Conservation (phyloP, 2,113 vertebrate species). For the Pomatostomus ruficeps region DNA sequence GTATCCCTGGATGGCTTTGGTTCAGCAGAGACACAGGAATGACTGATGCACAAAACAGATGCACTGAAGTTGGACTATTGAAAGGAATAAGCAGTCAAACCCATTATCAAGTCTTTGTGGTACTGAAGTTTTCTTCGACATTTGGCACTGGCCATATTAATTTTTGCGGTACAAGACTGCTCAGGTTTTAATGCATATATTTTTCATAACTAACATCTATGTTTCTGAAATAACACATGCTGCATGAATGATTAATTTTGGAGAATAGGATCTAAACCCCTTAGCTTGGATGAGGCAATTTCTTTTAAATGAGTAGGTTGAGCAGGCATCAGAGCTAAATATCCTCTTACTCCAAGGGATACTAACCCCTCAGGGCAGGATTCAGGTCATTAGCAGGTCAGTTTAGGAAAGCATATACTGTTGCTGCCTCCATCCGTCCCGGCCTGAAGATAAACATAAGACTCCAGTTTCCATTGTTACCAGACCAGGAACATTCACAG, state of each 20-base stretch:
- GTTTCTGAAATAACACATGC: not conserved
- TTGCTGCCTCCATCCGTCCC: slow-evolving; percentile 50
- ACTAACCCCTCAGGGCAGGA: slow-evolving; percentile 59
- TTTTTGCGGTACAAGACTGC: not conserved
- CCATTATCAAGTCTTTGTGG: not conserved
- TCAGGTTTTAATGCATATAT: not conserved
- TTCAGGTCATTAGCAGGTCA: slow-evolving; percentile 70
- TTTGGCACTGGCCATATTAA: not conserved
- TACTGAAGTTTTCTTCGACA: not conserved
- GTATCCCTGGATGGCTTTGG: not conserved
- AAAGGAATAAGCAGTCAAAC: not conserved
- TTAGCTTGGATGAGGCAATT: slow-evolving; percentile 46
- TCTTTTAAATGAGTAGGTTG: slow-evolving; percentile 48
- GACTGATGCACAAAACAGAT: not conserved
- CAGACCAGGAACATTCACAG: slow-evolving; percentile 21
- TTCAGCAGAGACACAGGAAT: not conserved
- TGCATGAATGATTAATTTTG: not conserved
- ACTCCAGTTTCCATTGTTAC: slow-evolving; percentile 46
- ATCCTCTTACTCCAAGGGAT: slow-evolving; percentile 64
- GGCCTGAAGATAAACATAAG: slow-evolving; percentile 58
- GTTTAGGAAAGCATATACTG: slow-evolving; percentile 52
- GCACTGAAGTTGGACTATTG: not conserved
- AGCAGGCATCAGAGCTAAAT: slow-evolving; percentile 63
- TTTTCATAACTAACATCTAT: not conserved
- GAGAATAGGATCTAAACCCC: not conserved